phyloP scores from a whole-genome alignment of 2,113 vertebrate species.

The Corythornis vintsioides region DNA sequence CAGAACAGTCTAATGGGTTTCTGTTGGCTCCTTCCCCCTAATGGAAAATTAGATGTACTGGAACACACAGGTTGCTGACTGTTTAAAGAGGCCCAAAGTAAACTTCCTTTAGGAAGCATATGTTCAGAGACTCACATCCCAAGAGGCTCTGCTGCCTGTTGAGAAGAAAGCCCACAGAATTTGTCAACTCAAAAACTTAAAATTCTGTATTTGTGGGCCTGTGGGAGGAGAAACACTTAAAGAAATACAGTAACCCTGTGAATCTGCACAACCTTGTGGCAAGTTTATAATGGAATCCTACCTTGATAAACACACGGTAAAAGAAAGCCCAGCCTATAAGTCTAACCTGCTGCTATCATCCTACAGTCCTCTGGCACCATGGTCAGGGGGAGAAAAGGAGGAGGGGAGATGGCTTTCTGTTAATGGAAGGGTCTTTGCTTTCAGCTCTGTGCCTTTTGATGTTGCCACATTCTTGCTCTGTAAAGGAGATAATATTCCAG shows the following conservation, averaged over 20 bases:
- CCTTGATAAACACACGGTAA: not conserved
- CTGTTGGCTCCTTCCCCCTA: not conserved
- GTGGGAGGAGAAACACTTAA: constrained; percentile 5
- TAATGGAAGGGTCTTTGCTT: not conserved
- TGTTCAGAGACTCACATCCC: not conserved
- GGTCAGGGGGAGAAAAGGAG: not conserved
- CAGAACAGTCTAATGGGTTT: not conserved
- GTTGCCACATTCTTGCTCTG: not conserved
- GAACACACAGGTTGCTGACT: not conserved
- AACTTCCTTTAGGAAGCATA: constrained; percentile 46
- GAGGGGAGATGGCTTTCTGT: not conserved
- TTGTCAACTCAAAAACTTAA: not conserved
- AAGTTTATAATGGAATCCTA: constrained; percentile 26
- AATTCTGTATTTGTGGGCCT: not conserved
- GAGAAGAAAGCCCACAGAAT: not conserved
- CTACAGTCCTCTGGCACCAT: not conserved
- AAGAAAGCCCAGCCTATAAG: not conserved
- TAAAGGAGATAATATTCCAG: not conserved
- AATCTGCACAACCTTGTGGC: not conserved
- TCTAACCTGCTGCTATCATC: not conserved
- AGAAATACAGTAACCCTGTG: not conserved
- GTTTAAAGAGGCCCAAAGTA: constrained; percentile 34
- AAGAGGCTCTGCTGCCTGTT: not conserved
- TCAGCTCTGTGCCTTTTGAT: not conserved
- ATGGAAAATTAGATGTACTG: not conserved